Evolutionary conservation across 2,797 vertebrate species (phyloP).

Genomic region (Sebastes itinus): DNA sequence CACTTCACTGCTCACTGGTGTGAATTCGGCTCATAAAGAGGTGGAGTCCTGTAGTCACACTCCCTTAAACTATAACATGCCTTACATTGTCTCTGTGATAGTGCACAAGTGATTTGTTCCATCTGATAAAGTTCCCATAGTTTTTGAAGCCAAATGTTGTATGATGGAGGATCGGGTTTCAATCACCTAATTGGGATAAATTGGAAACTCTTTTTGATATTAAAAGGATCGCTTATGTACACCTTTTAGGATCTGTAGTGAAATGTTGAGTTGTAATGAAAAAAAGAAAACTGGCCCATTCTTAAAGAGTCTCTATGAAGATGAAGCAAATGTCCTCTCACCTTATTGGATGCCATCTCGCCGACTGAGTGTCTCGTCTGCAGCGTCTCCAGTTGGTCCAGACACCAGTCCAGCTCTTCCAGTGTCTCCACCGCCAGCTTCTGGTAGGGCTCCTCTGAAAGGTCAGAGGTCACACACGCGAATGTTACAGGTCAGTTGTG

Average conservation of each 20-base stretch:
- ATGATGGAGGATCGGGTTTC: neutral
- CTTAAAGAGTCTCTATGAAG: neutral
- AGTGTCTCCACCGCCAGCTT: constrained; percentile 90
- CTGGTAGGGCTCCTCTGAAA: constrained; percentile 89
- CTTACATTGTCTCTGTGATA: too few species aligned
- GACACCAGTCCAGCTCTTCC: constrained; percentile 96
- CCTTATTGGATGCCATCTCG: constrained; percentile 98
- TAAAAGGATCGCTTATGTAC: neutral
- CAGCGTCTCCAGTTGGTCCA: constrained; percentile 95
- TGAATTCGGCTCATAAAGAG: too few species aligned
- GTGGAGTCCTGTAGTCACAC: too few species aligned
- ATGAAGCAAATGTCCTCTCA: constrained; percentile 56
- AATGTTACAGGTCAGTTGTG: neutral
- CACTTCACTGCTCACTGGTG: too few species aligned
- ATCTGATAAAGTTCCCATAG: too few species aligned
- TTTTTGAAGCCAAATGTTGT: neutral
- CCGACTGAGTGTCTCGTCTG: constrained; percentile 93
- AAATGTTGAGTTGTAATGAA: neutral
- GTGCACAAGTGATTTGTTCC: too few species aligned
- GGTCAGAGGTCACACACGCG: constrained; percentile 35
- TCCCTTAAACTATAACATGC: too few species aligned
- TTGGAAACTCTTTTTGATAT: neutral
- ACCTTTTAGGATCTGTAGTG: neutral
- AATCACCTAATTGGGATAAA: neutral
- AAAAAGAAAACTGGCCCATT: neutral